A percentile compares a stretch with the other conserved stretches of the same genome.
These are phyloP conservation scores for Tetragonula carbonaria DNA, from an alignment of 2,888 invertebrate genomes.

Conservation along the genomic window DNA sequence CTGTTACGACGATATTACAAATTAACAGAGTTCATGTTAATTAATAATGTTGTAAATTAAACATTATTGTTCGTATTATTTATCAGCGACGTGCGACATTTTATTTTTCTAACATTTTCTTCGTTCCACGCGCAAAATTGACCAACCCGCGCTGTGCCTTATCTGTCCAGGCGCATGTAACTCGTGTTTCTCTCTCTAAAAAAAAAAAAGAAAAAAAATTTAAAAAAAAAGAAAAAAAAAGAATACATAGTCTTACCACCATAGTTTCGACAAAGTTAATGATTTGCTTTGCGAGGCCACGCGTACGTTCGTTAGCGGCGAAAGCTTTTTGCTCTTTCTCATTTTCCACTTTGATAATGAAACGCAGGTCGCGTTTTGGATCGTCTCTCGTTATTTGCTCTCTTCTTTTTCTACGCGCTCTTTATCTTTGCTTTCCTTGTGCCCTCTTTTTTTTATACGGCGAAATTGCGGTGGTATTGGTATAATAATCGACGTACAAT, in stretches of 20 bases:
- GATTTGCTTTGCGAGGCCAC: slow-evolving; percentile 64
- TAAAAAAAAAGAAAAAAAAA: neutral
- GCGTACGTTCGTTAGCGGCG: slow-evolving; percentile 59
- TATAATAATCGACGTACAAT: slow-evolving; percentile 7
- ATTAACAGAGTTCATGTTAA: too few species aligned
- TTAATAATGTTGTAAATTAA: too few species aligned
- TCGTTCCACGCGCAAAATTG: too few species aligned
- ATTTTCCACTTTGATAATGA: slow-evolving; percentile 47
- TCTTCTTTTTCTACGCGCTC: neutral
- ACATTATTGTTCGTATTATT: too few species aligned
- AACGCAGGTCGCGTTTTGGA: slow-evolving; percentile 4
- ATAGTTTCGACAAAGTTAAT: slow-evolving; percentile 46
- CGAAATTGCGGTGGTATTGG: neutral
- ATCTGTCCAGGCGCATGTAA: neutral
- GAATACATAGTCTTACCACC: slow-evolving; percentile 39
- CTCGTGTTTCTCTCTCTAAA: neutral
- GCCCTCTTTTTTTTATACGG: too few species aligned
- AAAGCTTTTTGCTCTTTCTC: slow-evolving; percentile 53
- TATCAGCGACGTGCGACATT: too few species aligned
- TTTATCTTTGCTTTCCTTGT: neutral
- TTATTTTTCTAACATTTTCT: too few species aligned
- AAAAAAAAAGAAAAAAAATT: too few species aligned
- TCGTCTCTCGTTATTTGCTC: neutral
- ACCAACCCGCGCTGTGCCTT: too few species aligned
- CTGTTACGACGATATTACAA: too few species aligned